Base-by-base conservation (phyloP, 2,888 invertebrate species). In the Leucoma salicis region DNA sequence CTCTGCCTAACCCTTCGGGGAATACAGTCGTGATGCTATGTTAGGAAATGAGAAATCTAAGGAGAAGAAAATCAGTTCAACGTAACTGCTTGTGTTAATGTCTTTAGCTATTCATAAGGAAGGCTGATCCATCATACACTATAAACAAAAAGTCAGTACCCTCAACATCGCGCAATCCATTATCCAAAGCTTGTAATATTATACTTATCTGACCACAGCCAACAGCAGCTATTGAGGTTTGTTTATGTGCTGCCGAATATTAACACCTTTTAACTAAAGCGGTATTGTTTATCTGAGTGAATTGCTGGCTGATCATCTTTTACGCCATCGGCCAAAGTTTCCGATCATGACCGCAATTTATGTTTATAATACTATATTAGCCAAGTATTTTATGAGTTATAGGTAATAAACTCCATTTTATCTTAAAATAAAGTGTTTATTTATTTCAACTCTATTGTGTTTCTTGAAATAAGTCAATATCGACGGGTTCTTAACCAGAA, bases 331-430 rank as follows among this genome's bases (percentile, higher is more conserved):
- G n/a, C 13, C 27, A 21, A 40, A 15, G 14, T 27, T 40, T 25
- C 29, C 45, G 46, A 15, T 44, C 59, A 42, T 54, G 55, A 47
- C 42, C 41, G 25, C 39, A 34, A 47, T 35, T 46, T 55, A 50
- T 59, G 55, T 59, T 51, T 13, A 46, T n/a, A n/a, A n/a, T n/a
- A n/a, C n/a, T n/a, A n/a, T 21, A 27, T 31, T 27, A 12, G 12
- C 21, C 1, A 6, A 21, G 5, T 21, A 8, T 21, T 21, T 21
- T 21, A 21, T 21, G 21, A 21, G 21, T 21, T 21, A 21, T 21
- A 6, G 2, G 8, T 21, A 21, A 21, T 21, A 21, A 8, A 21
- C 8, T 4, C 1, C 21, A 4, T 21, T 21, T 8, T 21, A 21
- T 21, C 21, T 21, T 21, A 3, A 21, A 21, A 21, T 21, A 21